Evolutionary conservation across 2,888 invertebrate species (phyloP), one percentile per base, ranked within the genome.

Genomic region (Dicyrtoma fusca): DNA sequence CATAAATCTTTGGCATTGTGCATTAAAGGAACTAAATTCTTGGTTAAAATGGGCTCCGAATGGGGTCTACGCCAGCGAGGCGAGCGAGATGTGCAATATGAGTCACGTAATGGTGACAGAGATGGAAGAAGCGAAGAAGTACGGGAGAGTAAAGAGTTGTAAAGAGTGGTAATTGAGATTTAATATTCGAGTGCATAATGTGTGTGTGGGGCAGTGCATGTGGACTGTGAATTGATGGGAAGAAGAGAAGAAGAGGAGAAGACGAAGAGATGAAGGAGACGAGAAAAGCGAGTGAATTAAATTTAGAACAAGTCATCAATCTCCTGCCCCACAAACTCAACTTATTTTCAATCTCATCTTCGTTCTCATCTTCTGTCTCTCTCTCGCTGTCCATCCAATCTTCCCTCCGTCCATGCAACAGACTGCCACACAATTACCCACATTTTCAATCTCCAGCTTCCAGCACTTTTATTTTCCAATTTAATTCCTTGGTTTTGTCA

Each of bases 241-340:
- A 17, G 5, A n/a, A 11, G 23, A 55, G 21, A 55, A 23, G 55
- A 11, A 55, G 23, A 23, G n/a, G n/a, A n/a, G n/a, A n/a, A n/a
- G n/a, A n/a, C 13, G 55, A 10, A 44, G 13, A 44, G 13, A 44
- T n/a, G n/a, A 23, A 23, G n/a, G 55, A 26, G 19, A 45, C 11
- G 21, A 63, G 63, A 44, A 63, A 17, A 19, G 45, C 19, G 61
- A n/a, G 42, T 61, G 45, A 63, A 63, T 63, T 63, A 63, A 63
- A 63, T 63, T 63, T 63, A 63, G 63, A 63, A 45, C 21, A 26
- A 21, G 23, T 47, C 45, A 63, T n/a, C n/a, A n/a, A n/a, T n/a
- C n/a, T n/a, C n/a, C n/a, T n/a, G n/a, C n/a, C n/a, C n/a, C n/a
- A n/a, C n/a, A n/a, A n/a, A n/a, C n/a, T n/a, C n/a, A n/a, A n/a